A percentile compares a stretch with the other conserved stretches of the same genome.
Conservation (phyloP, 2,113 vertebrate genomes). For the Turdus rufiventris region DNA sequence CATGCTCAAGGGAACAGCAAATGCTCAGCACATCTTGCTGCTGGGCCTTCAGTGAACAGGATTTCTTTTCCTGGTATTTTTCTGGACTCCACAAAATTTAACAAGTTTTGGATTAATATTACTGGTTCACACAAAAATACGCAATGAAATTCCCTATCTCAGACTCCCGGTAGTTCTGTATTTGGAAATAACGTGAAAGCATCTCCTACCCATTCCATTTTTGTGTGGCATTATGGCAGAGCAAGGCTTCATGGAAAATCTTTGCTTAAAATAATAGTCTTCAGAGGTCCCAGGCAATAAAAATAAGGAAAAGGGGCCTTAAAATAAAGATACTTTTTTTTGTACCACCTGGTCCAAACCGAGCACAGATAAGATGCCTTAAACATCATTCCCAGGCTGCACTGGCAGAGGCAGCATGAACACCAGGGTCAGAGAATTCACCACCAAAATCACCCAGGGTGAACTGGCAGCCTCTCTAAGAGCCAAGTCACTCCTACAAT, state of each 20-base stretch:
- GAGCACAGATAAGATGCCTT: not conserved
- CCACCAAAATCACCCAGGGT: not conserved
- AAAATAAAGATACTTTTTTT: not conserved
- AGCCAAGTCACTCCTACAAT: not conserved
- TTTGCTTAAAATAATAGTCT: not conserved
- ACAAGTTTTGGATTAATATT: not conserved
- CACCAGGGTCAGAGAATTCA: not conserved
- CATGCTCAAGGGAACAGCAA: not conserved
- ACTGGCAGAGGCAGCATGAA: not conserved
- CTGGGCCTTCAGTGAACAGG: not conserved
- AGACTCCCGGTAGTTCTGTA: not conserved
- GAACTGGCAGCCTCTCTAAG: not conserved
- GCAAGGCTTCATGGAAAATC: not conserved
- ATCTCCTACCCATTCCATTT: not conserved
- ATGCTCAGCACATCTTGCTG: not conserved
- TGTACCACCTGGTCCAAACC: no score
- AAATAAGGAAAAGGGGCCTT: not conserved
- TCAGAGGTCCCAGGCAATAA: not conserved
- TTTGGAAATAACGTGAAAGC: not conserved
- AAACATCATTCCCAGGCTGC: not conserved
- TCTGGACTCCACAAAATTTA: not conserved
- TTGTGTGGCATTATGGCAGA: not conserved
- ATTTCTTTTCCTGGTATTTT: not conserved
- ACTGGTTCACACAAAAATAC: not conserved
- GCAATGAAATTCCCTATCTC: not conserved